Conservation (phyloP, 2,113 vertebrate species). For the Maccullochella peelii region DNA sequence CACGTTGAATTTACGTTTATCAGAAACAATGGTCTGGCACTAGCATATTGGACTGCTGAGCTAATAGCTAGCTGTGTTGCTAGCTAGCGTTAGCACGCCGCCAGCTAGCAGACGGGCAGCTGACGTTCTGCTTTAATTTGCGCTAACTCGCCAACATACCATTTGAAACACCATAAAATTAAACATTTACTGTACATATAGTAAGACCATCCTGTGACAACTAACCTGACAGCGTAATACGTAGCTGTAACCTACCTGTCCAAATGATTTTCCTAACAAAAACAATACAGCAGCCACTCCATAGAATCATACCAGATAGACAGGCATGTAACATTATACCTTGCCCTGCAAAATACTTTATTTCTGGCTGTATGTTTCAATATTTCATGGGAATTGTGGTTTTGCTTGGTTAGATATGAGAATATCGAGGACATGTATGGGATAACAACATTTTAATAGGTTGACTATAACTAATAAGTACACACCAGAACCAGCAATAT, state of each 20-base stretch:
- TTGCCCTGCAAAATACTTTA: background rate
- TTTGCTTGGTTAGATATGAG: background rate
- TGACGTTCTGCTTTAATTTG: no score
- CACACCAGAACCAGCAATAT: background rate
- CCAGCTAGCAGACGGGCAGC: background rate
- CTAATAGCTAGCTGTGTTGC: background rate
- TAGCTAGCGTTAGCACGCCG: slow-evolving; percentile 17
- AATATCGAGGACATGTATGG: background rate
- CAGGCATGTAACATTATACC: background rate
- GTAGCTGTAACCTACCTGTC: background rate
- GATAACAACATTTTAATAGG: background rate
- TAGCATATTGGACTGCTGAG: background rate
- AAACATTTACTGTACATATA: background rate
- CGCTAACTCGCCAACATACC: background rate
- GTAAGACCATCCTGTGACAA: background rate
- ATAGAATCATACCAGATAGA: slow-evolving; percentile 32
- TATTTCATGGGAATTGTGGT: background rate
- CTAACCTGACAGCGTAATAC: slow-evolving; percentile 27
- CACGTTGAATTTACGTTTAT: rapidly evolving
- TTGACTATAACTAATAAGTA: background rate
- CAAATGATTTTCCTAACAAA: slow-evolving; percentile 56
- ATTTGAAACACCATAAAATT: background rate
- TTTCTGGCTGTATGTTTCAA: background rate
- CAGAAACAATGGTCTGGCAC: background rate
- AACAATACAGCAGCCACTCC: slow-evolving; percentile 61